Percentiles rank a stretch among this genome's conserved stretches.
phyloP scores from a whole-genome alignment of 2,797 vertebrate species.

The Argya squamiceps region DNA sequence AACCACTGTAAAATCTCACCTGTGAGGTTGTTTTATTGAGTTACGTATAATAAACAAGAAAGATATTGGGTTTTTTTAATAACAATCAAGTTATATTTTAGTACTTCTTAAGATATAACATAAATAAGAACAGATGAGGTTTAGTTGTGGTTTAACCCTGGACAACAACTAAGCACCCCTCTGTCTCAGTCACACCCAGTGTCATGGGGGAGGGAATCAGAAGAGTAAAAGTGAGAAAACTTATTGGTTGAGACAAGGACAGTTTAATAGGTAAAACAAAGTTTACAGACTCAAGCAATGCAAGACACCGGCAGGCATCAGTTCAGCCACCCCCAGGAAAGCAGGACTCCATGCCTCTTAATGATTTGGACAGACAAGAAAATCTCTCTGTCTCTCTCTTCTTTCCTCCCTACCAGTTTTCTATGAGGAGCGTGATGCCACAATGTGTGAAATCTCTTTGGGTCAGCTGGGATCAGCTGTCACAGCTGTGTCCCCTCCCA shows the following conservation, averaged over 20 bases:
- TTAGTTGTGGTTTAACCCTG: not conserved
- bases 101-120: not conserved
- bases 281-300: not conserved
- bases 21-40: not conserved
- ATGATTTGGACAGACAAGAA: not conserved
- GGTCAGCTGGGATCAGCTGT: accelerated
- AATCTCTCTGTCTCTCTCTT: not conserved
- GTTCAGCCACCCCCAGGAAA: not conserved
- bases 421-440: accelerated
- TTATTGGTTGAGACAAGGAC: not conserved
- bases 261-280: not conserved
- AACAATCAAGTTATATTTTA: not conserved
- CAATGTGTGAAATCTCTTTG: too few relatives aligned
- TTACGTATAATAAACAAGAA: not conserved
- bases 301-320: not conserved
- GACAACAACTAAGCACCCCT: not conserved
- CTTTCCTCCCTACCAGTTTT: not conserved
- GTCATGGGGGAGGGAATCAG: accelerated
- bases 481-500: not conserved
- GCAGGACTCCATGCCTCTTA: too few relatives aligned
- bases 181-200: not conserved
- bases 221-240: not conserved
- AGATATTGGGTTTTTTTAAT: not conserved
- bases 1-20: not conserved
- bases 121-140: not conserved